Percentiles rank a stretch among this genome's conserved stretches.
phyloP scores from a whole-genome alignment of 2,888 invertebrate genomes.

The Hipparchia semele region DNA sequence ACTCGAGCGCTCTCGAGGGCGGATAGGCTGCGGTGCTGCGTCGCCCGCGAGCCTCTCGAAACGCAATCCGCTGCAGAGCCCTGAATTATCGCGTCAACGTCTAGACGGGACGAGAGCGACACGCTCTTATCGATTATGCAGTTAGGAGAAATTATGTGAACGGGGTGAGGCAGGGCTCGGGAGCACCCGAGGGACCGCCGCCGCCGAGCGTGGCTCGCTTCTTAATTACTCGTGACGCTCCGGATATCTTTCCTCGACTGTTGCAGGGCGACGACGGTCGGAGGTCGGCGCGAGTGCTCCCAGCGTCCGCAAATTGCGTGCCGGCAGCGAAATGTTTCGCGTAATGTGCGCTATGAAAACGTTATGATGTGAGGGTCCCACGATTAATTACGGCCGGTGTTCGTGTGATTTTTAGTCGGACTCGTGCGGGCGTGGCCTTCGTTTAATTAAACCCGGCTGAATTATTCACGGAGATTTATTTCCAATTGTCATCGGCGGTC shows the following conservation, averaged over 20 bases:
- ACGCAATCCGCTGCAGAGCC: constrained; percentile 57
- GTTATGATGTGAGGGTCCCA: constrained; percentile 57
- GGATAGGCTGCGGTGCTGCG: constrained; percentile 42
- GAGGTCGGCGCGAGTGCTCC: constrained; percentile 29
- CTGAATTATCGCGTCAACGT: constrained; percentile 57
- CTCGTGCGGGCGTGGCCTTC: constrained; percentile 29
- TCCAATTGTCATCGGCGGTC: constrained; percentile 39
- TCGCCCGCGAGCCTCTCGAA: constrained; percentile 50
- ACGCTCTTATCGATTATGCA: constrained; percentile 76
- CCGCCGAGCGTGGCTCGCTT: constrained; percentile 65
- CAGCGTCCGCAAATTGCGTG: constrained; percentile 31
- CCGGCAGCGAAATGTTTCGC: constrained; percentile 33
- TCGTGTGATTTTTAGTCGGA: constrained; percentile 41
- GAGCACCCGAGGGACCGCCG: constrained; percentile 53
- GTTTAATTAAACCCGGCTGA: constrained; percentile 44
- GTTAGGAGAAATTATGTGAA: constrained; percentile 76
- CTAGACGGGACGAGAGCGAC: constrained; percentile 67
- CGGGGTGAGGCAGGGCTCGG: constrained; percentile 62
- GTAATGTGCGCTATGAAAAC: constrained; percentile 55
- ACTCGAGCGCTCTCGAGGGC: constrained; percentile 45
- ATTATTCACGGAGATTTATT: constrained; percentile 42
- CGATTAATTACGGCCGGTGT: constrained; percentile 56
- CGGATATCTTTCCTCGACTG: constrained; percentile 53
- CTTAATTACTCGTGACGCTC: constrained; percentile 76
- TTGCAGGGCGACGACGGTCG: constrained; percentile 36